These are phyloP conservation scores for Brevimyrus niger DNA, from an alignment of 2,113 vertebrate species.

Conservation along the genomic window DNA sequence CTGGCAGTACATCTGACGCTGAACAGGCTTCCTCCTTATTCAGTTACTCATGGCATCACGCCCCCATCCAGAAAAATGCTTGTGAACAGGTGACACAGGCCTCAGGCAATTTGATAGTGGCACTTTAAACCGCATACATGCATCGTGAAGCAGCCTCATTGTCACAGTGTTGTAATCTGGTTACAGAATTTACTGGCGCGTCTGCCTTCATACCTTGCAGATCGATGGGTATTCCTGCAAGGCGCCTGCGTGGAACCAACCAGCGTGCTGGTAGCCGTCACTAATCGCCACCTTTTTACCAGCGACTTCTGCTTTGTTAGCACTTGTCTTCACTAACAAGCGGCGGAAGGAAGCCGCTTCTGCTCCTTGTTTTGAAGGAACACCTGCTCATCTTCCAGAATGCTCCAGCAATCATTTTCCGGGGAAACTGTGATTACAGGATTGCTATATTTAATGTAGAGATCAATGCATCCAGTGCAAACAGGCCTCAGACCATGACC, in stretches of 20 bases:
- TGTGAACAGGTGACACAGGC: neutral
- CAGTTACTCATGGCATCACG: neutral
- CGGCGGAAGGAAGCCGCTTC: neutral
- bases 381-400: neutral
- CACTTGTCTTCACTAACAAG: neutral
- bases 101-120: slow-evolving; percentile 9
- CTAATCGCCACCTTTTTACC: neutral
- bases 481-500: neutral
- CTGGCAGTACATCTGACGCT: neutral
- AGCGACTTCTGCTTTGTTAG: neutral
- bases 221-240: neutral
- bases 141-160: neutral
- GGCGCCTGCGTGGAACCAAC: neutral
- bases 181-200: neutral
- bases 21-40: neutral
- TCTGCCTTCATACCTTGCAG: neutral
- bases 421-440: neutral
- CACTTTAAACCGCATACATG: slow-evolving; percentile 10
- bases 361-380: neutral
- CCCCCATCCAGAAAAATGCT: slow-evolving; percentile 21
- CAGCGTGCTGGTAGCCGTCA: neutral
- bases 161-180: neutral
- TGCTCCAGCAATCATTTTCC: neutral
- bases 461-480: neutral
- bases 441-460: neutral